These are phyloP conservation scores for Hyla sarda DNA, from an alignment of 2,113 vertebrate species.

Conservation along the genomic window DNA sequence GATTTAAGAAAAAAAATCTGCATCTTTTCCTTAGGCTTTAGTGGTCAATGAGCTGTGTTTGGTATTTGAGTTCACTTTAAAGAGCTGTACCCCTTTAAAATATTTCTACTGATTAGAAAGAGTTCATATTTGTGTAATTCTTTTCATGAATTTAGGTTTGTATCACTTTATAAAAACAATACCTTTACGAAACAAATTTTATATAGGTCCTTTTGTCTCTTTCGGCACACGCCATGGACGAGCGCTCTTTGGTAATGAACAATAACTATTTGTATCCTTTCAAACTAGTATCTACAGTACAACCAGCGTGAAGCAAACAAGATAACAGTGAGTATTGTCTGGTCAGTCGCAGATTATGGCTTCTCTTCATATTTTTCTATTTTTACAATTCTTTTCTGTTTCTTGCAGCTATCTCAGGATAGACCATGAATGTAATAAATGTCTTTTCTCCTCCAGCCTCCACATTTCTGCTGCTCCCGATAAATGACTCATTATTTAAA, in stretches of 20 bases:
- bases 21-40: no score
- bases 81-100: no score
- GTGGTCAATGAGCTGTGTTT: no score
- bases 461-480: conserved; percentile 1
- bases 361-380: conserved; percentile 26
- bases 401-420: neutral
- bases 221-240: neutral
- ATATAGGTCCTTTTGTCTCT: neutral
- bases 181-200: neutral
- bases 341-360: conserved; percentile 14
- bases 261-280: neutral
- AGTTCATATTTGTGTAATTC: neutral
- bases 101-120: no score
- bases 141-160: neutral
- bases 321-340: conserved; percentile 33
- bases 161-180: neutral
- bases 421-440: conserved; percentile 10
- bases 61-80: no score
- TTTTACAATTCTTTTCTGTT: neutral
- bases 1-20: no score
- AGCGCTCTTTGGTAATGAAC: neutral
- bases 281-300: neutral
- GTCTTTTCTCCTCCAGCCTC: neutral
- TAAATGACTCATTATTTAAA: conserved; percentile 31
- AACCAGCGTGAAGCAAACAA: neutral